A percentile compares a stretch with the other conserved stretches of the same genome.
phyloP scores from a whole-genome alignment of 2,113 vertebrate species.

The Sinocyclocheilus grahami region DNA sequence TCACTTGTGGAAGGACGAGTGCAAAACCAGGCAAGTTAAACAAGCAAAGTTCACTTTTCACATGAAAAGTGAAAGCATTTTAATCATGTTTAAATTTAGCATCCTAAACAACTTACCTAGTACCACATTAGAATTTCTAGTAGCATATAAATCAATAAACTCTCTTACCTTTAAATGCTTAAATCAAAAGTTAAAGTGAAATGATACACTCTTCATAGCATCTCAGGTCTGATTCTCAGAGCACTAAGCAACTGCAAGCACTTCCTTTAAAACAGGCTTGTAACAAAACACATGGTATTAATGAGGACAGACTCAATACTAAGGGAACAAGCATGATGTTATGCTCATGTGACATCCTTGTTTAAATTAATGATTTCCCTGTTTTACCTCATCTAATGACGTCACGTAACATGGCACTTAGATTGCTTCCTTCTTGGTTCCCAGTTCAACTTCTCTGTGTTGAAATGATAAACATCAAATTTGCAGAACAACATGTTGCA shows the following conservation, averaged over 20 bases:
- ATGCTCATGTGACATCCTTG: neutral
- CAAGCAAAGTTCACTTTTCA: neutral
- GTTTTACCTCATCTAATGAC: neutral
- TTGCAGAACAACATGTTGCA: neutral
- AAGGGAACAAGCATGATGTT: neutral
- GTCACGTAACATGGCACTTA: neutral
- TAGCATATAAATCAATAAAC: neutral
- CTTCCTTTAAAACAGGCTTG: neutral
- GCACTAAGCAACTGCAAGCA: neutral
- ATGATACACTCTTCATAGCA: neutral
- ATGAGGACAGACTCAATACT: neutral
- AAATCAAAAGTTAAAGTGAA: neutral
- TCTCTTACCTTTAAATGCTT: conserved; percentile 3
- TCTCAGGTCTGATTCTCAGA: neutral
- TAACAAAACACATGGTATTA: neutral
- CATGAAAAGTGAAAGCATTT: neutral
- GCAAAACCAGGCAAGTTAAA: neutral
- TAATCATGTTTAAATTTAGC: neutral
- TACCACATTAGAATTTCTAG: neutral
- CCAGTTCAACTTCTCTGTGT: neutral
- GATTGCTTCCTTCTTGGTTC: neutral
- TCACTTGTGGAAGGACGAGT: neutral
- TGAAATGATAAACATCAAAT: neutral
- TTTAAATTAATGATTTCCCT: neutral
- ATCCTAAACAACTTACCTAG: neutral